Percentiles rank a stretch among this genome's conserved stretches.
Evolutionary conservation across 2,797 vertebrate genomes (phyloP).

Genomic region (Sebastes diaconus): DNA sequence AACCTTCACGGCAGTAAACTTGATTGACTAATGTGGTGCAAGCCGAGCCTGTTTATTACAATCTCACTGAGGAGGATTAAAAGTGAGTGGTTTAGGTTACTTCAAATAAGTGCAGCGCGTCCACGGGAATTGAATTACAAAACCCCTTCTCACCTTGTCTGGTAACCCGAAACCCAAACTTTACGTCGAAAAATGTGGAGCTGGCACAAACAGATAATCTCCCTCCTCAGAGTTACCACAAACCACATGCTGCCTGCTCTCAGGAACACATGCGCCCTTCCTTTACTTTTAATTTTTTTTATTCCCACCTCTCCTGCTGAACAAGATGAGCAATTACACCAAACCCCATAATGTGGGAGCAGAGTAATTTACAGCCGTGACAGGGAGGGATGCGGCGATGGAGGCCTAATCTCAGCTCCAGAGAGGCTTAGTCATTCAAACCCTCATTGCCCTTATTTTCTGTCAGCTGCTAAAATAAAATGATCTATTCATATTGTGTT

Average conservation of each 20-base stretch:
- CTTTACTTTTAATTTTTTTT: conserved; percentile 13
- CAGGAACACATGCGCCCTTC: conserved; percentile 46
- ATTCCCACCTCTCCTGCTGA: conserved; percentile 52
- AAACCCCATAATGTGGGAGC: conserved; percentile 63
- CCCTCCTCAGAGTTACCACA: conserved; percentile 54
- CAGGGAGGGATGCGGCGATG: conserved; percentile 58
- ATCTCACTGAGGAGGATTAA: conserved; percentile 52
- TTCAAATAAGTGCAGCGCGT: conserved; percentile 47
- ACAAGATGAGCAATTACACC: conserved; percentile 66
- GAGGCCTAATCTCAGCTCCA: conserved; percentile 61
- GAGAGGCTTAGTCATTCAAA: conserved; percentile 65
- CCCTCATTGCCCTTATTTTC: conserved; percentile 70
- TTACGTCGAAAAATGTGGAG: conserved; percentile 73
- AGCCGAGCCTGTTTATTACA: conserved; percentile 55
- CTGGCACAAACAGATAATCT: conserved; percentile 73
- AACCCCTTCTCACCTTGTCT: conserved; percentile 73
- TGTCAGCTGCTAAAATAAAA: conserved; percentile 73
- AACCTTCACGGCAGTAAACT: conserved; percentile 47
- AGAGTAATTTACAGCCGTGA: conserved; percentile 67
- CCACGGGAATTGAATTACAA: conserved; percentile 60
- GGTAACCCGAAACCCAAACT: conserved; percentile 72
- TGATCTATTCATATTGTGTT: conserved; percentile 72
- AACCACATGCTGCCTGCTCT: conserved; percentile 59
- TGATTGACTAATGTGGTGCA: conserved; percentile 53
- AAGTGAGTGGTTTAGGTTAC: conserved; percentile 52